Conservation (phyloP, 2,888 invertebrate genomes). For the Bombylius discolor region DNA sequence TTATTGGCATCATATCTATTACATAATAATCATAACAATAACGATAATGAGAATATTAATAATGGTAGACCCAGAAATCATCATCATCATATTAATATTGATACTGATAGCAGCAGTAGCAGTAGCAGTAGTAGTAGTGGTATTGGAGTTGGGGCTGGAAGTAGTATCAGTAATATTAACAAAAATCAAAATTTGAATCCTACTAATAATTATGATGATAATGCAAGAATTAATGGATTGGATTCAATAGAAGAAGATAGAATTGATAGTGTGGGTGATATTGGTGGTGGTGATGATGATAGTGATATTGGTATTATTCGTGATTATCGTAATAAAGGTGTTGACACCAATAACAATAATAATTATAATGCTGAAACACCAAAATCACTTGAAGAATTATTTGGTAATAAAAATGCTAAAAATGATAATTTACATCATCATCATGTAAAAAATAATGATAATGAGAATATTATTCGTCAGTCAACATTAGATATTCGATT, state of each 20-base stretch:
- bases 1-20: too few relatives aligned
- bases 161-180: not conserved
- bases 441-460: not conserved
- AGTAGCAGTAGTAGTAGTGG: not conserved
- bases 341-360: not conserved
- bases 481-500: constrained; percentile 4
- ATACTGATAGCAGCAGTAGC: not conserved
- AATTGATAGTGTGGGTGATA: not conserved
- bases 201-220: not conserved
- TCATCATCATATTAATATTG: too few relatives aligned
- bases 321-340: not conserved
- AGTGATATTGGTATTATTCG: not conserved
- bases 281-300: not conserved
- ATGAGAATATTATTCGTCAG: not conserved
- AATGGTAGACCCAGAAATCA: too few relatives aligned
- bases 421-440: not conserved
- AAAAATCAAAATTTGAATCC: not conserved
- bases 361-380: constrained; percentile 14
- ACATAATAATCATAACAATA: too few relatives aligned
- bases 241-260: not conserved
- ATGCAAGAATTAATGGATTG: not conserved
- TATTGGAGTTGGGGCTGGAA: not conserved
- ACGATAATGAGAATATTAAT: too few relatives aligned
- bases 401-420: constrained; percentile 7
- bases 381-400: constrained; percentile 25